Percentiles rank a stretch among this genome's conserved stretches.
phyloP scores from a whole-genome alignment of 2,888 invertebrate genomes.

The Sturmia bella region DNA sequence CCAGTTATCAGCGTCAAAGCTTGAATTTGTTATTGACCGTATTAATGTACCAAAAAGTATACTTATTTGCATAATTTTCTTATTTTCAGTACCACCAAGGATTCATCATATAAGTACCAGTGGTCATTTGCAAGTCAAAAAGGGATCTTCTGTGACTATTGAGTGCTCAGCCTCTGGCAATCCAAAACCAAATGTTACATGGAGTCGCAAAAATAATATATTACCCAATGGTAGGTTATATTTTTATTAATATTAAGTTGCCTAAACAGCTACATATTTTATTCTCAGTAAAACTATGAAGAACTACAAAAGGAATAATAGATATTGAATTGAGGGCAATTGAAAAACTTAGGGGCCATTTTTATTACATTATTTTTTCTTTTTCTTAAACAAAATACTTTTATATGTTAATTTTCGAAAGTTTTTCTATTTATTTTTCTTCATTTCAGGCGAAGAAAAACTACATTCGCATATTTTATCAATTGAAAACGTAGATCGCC shows the following conservation, averaged over 20 bases:
- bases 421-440: slow-evolving; percentile 9
- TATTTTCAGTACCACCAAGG: slow-evolving; percentile 84
- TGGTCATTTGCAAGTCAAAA: slow-evolving; percentile 86
- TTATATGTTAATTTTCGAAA: slow-evolving; percentile 63
- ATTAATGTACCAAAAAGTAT: no score
- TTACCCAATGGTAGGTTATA: slow-evolving; percentile 82
- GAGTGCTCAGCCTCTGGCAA: slow-evolving; percentile 90
- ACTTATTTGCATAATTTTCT: slow-evolving; percentile 5
- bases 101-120: slow-evolving; percentile 85
- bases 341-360: slow-evolving; percentile 62
- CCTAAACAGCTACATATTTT: no score
- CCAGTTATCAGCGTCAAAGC: no score
- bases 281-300: not conserved
- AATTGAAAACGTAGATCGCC: slow-evolving; percentile 85
- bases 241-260: slow-evolving; percentile 19
- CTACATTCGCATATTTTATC: slow-evolving; percentile 84
- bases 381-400: slow-evolving; percentile 64
- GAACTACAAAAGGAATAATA: not conserved
- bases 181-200: slow-evolving; percentile 90
- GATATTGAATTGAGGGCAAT: slow-evolving; percentile 21
- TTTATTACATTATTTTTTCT: slow-evolving; percentile 42
- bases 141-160: slow-evolving; percentile 89
- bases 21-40: no score
- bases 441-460: slow-evolving; percentile 84
- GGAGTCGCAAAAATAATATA: slow-evolving; percentile 84